Base-by-base conservation (phyloP, 1,140 invertebrate species). In the Hyles euphorbiae region DNA sequence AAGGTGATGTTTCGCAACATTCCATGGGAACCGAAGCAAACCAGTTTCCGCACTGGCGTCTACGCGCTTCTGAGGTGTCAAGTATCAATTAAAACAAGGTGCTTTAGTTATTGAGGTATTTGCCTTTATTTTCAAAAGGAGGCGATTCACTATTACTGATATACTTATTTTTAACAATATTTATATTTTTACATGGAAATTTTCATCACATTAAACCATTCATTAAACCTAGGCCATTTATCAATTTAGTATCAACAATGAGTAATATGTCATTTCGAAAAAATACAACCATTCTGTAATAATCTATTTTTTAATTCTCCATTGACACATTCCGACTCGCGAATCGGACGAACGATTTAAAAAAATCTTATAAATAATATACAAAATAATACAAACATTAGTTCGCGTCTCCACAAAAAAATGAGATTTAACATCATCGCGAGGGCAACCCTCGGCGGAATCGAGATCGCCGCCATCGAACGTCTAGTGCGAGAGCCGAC, bases 361-460 rank as follows among this genome's bases (percentile, higher is more conserved):
- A 69, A 80, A 89, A 87, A 77, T 83, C 86, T 89, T 89, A 89
- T 77, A 83, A 89, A 65, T 83, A 89, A 88, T 88, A 84, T 90
- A 90, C 87, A 90, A 90, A 90, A 89, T 86, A 87, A 90, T 88
- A 88, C 78, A 88, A 86, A 88, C 74, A 78, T 85, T 79, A 84
- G 67, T 83, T 81, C 73, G 70, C 59, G 73, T 79, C 68, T 71
- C 62, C 65, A 72, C 60, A 67, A 81, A 65, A 72, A 72, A 75
- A 74, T 80, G 78, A 85, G 81, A 84, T 83, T 84, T 80, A 78
- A 76, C 72, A 74, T 81, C 76, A 81, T 74, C 64, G 52, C 77
- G 73, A 73, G 73, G 69, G 80, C 75, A 76, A 73, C 73, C 74
- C 74, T 72, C 76, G 54, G 73, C 67, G 69, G 75, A 75, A 76